These are phyloP conservation scores for Lacanobia wlatinum DNA, from an alignment of 2,888 invertebrate species.

Conservation along the genomic window DNA sequence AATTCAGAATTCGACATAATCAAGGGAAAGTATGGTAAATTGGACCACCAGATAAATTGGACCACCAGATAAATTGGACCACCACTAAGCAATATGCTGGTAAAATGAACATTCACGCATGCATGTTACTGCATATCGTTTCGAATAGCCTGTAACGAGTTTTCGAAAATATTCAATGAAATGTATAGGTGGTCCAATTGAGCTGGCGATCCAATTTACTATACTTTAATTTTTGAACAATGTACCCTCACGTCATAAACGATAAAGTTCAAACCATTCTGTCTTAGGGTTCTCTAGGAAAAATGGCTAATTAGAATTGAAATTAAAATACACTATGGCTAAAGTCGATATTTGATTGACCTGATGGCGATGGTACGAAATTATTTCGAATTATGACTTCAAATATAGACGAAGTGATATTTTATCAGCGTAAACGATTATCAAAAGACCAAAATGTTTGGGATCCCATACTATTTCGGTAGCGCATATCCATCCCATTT, in stretches of 20 bases:
- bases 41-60: too few species aligned
- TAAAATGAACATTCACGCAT: too few species aligned
- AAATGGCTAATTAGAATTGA: background rate
- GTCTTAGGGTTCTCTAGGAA: too few species aligned
- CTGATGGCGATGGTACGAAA: background rate
- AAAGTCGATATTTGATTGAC: background rate
- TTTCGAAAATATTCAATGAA: too few species aligned
- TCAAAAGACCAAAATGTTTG: background rate
- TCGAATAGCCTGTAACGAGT: too few species aligned
- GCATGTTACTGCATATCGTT: too few species aligned
- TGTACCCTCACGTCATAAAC: background rate
- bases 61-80: too few species aligned
- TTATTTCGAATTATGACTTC: background rate
- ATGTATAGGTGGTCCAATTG: too few species aligned
- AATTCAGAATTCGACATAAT: background rate
- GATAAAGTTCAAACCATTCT: background rate
- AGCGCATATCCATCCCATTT: background rate
- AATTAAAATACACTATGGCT: background rate
- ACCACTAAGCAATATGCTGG: too few species aligned
- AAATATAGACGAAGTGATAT: background rate
- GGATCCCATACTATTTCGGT: background rate
- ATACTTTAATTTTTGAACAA: background rate
- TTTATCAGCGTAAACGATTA: background rate
- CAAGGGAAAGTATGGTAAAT: background rate
- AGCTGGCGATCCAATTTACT: background rate